These are phyloP conservation scores for Aurelia coerulea DNA, from an alignment of 30 jellyfish, hydroid and myxozoan species.

Conservation along the genomic window DNA sequence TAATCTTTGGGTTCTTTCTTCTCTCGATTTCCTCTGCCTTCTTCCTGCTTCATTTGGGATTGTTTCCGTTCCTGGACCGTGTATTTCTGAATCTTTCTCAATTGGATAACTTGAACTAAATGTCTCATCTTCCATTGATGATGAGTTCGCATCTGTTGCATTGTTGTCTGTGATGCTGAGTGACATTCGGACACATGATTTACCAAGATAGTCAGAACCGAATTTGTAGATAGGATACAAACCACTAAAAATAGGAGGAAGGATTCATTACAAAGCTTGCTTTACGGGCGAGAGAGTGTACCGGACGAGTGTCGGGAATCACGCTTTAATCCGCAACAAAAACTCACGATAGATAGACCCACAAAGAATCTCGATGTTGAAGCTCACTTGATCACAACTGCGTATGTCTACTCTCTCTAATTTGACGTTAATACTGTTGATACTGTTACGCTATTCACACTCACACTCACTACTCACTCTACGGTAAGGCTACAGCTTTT, in stretches of 20 bases:
- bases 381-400: too few species aligned
- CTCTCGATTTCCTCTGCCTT: neutral
- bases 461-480: too few species aligned
- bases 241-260: slow-evolving; percentile 35
- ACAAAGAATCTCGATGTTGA: too few species aligned
- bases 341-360: too few species aligned
- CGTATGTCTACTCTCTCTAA: too few species aligned
- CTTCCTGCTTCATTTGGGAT: neutral
- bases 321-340: too few species aligned
- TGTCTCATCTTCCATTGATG: neutral
- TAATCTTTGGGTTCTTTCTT: neutral
- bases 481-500: too few species aligned
- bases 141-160: neutral
- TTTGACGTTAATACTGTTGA: too few species aligned
- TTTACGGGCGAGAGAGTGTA: too few species aligned
- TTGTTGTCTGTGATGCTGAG: slow-evolving; percentile 21
- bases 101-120: slow-evolving; percentile 6
- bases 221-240: slow-evolving; percentile 67
- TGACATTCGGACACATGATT: slow-evolving; percentile 59
- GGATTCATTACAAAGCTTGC: too few species aligned
- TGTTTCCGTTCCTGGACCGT: neutral
- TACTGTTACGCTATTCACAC: too few species aligned
- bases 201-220: slow-evolving; percentile 71
- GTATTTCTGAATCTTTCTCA: slow-evolving; percentile 15
- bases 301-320: too few species aligned